Base-by-base conservation (phyloP, 2,797 vertebrate genomes). In the Lemur catta region DNA sequence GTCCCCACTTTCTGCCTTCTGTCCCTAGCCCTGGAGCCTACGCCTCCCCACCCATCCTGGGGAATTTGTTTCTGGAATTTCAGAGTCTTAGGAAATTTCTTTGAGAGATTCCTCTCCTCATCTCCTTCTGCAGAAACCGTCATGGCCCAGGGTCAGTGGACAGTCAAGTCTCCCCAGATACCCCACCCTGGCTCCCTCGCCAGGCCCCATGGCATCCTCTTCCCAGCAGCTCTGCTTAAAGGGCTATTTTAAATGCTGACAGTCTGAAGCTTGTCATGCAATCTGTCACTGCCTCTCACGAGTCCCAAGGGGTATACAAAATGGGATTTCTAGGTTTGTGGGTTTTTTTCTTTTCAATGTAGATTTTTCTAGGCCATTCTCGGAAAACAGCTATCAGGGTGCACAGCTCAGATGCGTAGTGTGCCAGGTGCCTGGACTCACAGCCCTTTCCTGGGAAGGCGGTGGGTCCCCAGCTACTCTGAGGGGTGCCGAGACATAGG, bases 251-350 rank as follows among this genome's bases (percentile, higher is more conserved):
- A 86, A 55, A 74, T 59, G n/a, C 69, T 55, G 93, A 91, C 92
- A 43, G 10, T 35, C 81, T 14, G 52, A 75, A 76, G 82, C 75
- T 72, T 69, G 57, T 69, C 92, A 18, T 28, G 22, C 80, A 91
- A 63, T 95, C 96, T 95, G 96, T 92, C 94, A 76, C 61, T 96
- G 93, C 74, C 38, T 93, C 65, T 78, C 91, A 22, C 6, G 4
- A 80, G 79, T 94, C n/a, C 65, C 84, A 26, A 33, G 92, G 88
- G 87, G 24, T 65, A 11, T 24, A 63, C 8, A n/a, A 81, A 87
- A 43, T 67, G 78, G 65, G 81, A 46, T 97, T 95, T 93, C 94
- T 86, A 94, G 89, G 76, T 87, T 84, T 94, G 38, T 26, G 84
- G 38, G 4, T n/a, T 30, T 48, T 15, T n/a, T 20, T n/a, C 50